phyloP scores from a whole-genome alignment of 2,888 invertebrate species.

The Spisula subtruncata region DNA sequence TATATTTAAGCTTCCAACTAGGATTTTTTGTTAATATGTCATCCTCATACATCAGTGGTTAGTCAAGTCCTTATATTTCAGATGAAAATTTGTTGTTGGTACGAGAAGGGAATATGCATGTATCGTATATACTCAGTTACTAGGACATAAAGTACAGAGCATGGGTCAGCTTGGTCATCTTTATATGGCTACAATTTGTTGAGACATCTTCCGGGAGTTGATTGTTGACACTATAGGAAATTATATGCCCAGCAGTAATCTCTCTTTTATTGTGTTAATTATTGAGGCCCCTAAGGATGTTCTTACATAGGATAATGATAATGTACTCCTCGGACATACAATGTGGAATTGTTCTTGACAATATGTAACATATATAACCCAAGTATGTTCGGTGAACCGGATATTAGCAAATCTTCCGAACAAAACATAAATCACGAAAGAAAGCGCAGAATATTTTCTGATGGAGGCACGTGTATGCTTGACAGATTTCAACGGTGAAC shows the following conservation, averaged over 20 bases:
- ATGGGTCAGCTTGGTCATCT: not conserved
- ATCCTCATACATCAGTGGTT: no score
- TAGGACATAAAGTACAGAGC: not conserved
- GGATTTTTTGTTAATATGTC: no score
- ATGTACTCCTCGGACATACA: not conserved
- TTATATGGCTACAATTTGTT: conserved; percentile 37
- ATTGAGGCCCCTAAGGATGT: not conserved
- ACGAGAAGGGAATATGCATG: no score
- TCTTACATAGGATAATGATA: no score
- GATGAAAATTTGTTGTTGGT: no score
- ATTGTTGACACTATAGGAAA: conserved; percentile 36
- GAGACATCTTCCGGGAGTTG: conserved; percentile 30
- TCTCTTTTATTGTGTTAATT: conserved; percentile 34
- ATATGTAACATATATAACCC: not conserved
- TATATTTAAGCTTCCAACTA: no score
- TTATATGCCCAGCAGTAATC: conserved; percentile 27
- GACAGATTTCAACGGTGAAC: no score
- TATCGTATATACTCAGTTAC: no score
- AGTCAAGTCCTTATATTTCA: no score
- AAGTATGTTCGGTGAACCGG: not conserved
- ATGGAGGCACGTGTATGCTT: no score
- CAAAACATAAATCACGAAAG: no score
- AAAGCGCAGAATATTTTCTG: no score
- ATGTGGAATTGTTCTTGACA: not conserved
- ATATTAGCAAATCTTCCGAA: not conserved